Evolutionary conservation across 2,113 vertebrate genomes (phyloP).

Genomic region (Sus scrofa): DNA sequence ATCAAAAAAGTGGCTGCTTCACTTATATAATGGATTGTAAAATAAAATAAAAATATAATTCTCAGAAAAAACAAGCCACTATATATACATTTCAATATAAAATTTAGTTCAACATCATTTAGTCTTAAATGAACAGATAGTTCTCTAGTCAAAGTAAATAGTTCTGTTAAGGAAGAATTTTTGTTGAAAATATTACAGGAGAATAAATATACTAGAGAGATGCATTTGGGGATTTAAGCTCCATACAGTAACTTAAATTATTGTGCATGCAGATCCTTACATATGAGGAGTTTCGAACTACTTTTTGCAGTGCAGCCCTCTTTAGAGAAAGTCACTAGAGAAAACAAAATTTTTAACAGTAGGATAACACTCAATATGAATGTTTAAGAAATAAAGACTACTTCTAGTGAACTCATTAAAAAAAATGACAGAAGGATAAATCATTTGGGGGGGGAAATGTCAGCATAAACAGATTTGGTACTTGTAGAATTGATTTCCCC

Average conservation of each 20-base stretch:
- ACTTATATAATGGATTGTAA: not conserved
- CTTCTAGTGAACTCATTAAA: not conserved
- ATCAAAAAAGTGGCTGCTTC: not conserved
- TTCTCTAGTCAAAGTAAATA: constrained; percentile 27
- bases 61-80: constrained; percentile 6
- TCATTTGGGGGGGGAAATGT: constrained; percentile 2
- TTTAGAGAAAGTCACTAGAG: constrained; percentile 42
- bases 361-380: not conserved
- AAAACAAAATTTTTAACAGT: not conserved
- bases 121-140: constrained; percentile 7
- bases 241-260: not conserved
- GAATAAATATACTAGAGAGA: constrained; percentile 29
- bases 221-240: not conserved
- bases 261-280: not conserved
- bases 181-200: constrained; percentile 44
- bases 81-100: not conserved
- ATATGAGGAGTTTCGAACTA: constrained; percentile 30
- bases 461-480: constrained; percentile 32
- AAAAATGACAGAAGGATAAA: constrained; percentile 23
- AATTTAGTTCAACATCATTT: constrained; percentile 56
- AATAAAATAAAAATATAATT: constrained; percentile 21
- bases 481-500: not conserved
- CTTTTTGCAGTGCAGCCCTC: not conserved
- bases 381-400: constrained; percentile 23
- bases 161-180: not conserved